Base-by-base conservation (phyloP, 2,113 vertebrate species). In the Polypterus senegalus region DNA sequence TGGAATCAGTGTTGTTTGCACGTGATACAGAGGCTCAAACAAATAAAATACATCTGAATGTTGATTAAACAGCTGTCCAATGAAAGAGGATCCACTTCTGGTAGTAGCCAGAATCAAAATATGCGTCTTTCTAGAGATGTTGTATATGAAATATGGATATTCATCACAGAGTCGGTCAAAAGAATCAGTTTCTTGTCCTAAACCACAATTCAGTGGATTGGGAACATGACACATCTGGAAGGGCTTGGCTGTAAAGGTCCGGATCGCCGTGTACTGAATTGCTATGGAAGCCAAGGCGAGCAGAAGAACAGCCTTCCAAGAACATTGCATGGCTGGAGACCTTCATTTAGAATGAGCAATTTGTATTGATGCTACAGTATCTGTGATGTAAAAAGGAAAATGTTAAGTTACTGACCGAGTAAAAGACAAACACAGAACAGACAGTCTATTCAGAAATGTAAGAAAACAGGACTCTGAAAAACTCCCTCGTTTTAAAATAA, bases 231-330 rank as follows among this genome's bases (percentile, higher is more conserved):
- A 98, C 70, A 90, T 83, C 72, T 93, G 91, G 76, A 97, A 94
- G 70, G 93, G 91, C 76, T 91, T 95, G 81, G 93, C 90, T 0
- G 92, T 94, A 77, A 97, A 92, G 7, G 93, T 97, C 66, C 92
- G 91, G 76, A 98, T 97, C 70, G 94, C 95, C 3, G 93, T 97
- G 83, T 97, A 98, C 79, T 98, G 95, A 77, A 98, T 95, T 65
- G 92, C 94, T 43, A 98, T 91, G 70, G 95, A 97, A 76, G 93
- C 92, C 88, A 96, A 87, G 71, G 92, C 94, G 72, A 98, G 86
- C 77, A 98, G 86, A 80, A 97, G 89, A 81, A 98, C 92, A 78
- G 92, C 90, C 92, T 97, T 98, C 94, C 94, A 97, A 79, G 94
- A 97, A 89, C 95, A 98, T 86, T 96, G 91, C 94, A 98, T 98